Base-by-base conservation (phyloP, 2,113 vertebrate genomes). In the Fukomys damarensis region DNA sequence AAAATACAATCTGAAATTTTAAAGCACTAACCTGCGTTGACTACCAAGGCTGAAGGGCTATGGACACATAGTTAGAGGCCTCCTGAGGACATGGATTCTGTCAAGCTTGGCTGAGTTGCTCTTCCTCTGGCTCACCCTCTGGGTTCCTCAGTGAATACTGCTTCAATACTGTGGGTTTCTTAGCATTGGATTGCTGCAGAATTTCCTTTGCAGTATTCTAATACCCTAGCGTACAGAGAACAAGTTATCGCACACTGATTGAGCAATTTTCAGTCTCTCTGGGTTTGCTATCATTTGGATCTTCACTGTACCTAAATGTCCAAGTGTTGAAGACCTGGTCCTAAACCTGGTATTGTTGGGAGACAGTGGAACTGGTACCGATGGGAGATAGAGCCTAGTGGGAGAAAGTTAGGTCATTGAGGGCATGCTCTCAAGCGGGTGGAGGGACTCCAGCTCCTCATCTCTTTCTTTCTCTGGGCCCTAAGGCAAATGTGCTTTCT, bases 1-100 rank as follows among this genome's bases (percentile, higher is more conserved):
- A 96, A 95, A 93, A 89, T 85, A 89, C 52, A 86, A 41, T 63
- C 83, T 92, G 63, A 96, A 97, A 96, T 94, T 95, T 97, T 96
- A 82, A 96, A 97, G 96, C 92, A 96, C 41, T 97, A 92, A 96
- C 90, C 83, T 80, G 77, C 81, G 52, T 58, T 80, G 91, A 96
- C 96, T 89, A 84, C 72, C 0, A 26, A 84, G 4, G 49, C 46
- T 84, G 7, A 43, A 70, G 68, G 83, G 93, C 58, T 93, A 2
- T 1, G 58, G 83, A 68, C 1, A 0, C 13, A 2, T 24, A 58
- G 86, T 46, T 43, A 89, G 70, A 72, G 58, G n/a, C 85, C 83
- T 79, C 93, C n/a, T 26, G 68, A 87, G 65, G 58, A 79, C 65
- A 82, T n/a, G 20, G 38, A 65, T 76, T 94, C 91, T 19, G 28